Conservation (phyloP, 2,113 vertebrate genomes). For the Ginglymostoma cirratum region DNA sequence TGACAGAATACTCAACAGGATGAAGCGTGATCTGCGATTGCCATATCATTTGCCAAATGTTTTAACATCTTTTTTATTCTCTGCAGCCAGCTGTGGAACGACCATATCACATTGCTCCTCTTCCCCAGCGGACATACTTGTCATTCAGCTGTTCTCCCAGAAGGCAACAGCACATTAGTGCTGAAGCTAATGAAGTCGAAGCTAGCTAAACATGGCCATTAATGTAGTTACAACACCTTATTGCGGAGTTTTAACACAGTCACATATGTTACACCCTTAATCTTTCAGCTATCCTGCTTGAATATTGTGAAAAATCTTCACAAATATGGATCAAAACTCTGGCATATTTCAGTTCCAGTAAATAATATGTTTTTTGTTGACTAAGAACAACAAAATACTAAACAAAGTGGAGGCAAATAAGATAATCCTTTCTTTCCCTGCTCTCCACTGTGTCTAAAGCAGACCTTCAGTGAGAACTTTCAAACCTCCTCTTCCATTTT, state of each 20-base stretch:
- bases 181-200: background rate
- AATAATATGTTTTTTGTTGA: background rate
- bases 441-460: background rate
- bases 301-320: background rate
- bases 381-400: background rate
- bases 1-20: slow-evolving; percentile 2
- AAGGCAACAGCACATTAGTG: slow-evolving; percentile 6
- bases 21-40: slow-evolving; percentile 20
- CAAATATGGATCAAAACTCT: background rate
- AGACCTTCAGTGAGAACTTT: background rate
- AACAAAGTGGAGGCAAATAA: background rate
- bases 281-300: background rate
- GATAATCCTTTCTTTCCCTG: too few relatives aligned
- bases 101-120: background rate
- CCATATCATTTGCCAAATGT: background rate
- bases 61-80: slow-evolving; percentile 26
- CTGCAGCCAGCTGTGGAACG: slow-evolving; percentile 28
- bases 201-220: slow-evolving; percentile 6
- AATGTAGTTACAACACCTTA: background rate
- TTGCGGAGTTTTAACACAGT: background rate
- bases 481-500: background rate
- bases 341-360: background rate
- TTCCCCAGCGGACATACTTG: slow-evolving; percentile 14
- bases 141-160: background rate
- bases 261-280: background rate